A percentile compares a stretch with the other conserved stretches of the same genome.
phyloP scores from a whole-genome alignment of 2,888 invertebrate genomes.

The Leucophora obtusa region DNA sequence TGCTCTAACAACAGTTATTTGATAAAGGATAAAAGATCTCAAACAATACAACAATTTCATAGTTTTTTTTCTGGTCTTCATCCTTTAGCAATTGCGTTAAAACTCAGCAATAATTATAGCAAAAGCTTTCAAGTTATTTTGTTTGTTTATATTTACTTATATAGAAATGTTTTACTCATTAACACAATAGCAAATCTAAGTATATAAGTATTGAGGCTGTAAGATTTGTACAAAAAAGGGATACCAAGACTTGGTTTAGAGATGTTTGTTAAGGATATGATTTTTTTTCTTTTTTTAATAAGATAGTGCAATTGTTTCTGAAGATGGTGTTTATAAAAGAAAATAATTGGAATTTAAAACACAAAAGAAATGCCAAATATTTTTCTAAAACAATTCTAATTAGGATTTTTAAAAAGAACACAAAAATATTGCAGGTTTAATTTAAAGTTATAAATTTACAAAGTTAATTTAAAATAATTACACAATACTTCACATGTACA shows the following conservation, averaged over 20 bases:
- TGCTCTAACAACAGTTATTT: constrained; percentile 1
- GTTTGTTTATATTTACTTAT: not conserved
- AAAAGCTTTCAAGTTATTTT: constrained; percentile 13
- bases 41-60: constrained; percentile 3
- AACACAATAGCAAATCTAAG: constrained; percentile 22
- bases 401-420: constrained; percentile 12
- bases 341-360: constrained; percentile 1
- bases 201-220: not conserved
- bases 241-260: constrained; percentile 9
- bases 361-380: not conserved
- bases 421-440: not conserved
- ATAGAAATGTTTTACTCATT: constrained; percentile 40
- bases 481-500: no score
- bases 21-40: constrained; percentile 3
- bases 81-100: constrained; percentile 41
- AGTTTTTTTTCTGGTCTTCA: not conserved
- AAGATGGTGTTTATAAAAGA: not conserved
- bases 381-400: constrained; percentile 34
- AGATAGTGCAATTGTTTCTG: not conserved
- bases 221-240: not conserved
- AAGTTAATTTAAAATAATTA: no score
- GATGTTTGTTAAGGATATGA: constrained; percentile 23
- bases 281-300: not conserved
- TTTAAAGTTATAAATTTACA: no score
- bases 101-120: constrained; percentile 57